Evolutionary conservation across 2,888 invertebrate genomes (phyloP), one percentile per base, ranked within the genome.

Genomic region (Monochamus alternatus): DNA sequence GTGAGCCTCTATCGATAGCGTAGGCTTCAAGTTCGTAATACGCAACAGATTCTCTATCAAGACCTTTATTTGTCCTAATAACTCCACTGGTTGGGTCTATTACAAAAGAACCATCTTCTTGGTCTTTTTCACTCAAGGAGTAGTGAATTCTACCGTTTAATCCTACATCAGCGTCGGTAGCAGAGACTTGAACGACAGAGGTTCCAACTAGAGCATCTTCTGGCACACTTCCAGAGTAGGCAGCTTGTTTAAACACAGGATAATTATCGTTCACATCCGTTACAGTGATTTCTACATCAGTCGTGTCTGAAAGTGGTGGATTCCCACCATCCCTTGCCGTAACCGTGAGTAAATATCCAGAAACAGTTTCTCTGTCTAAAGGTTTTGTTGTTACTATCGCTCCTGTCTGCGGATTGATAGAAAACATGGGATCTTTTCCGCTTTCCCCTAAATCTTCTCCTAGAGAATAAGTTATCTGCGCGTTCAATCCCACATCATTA

Each of bases 221-320:
- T 75, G 95, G 91, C 31, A 98, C 94, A 4, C 93, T 94, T 0
- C 96, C 95, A 22, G 94, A 93, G 85, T 98, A 98, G 3, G 95
- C 91, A 0, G 94, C 92, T 77, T 95, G 94, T 81, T 94, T 94
- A 88, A 98, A 98, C 0, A 92, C 91, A 0, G 98, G 98, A 5
- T 95, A 93, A 86, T 98, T 98, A 86, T 99, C 99, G 87, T 99
- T 99, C 0, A 98, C 97, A 87, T 99, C 99, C 0, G 95, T 95
- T 0, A 99, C 94, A 0, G 96, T 95, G 81, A 99, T 97, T 88
- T 98, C 98, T 0, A 99, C 95, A 85, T 98, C 97, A 0, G 98
- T 98, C 0, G 97, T 97, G 86, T 98, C 98, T 1, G 96, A 95
- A 14, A 97, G 89, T 0, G 97, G 93, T 0, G 98, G 98, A 55